Evolutionary conservation across 2,797 vertebrate species (phyloP), one percentile per base, ranked within the genome.

Genomic region (Rachycentron canadum): DNA sequence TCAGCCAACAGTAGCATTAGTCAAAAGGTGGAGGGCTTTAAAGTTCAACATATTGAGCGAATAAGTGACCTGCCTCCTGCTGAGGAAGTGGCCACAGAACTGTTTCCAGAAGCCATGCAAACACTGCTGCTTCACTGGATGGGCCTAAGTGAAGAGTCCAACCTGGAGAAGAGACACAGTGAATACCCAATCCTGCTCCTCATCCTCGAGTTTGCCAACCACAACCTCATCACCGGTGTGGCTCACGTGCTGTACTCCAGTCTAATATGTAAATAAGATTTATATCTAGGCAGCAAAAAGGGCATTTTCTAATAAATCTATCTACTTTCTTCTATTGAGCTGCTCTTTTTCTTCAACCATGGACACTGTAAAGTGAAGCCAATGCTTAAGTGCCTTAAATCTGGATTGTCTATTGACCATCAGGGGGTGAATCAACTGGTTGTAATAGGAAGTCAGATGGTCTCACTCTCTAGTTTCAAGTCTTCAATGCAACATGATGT

Each of bases 181-280:
- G 95, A 96, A 88, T 96, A 93, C 40, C 96, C 96, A 5, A 96
- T 96, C 72, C 81, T 96, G 75, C 94, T 96, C 5, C 95, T 96
- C 1, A 96, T 96, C 52, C 90, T 96, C 0, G 96, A 96, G 81
- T 96, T 96, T 76, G 96, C 95, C 26, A 96, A 96, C 86, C 96
- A 95, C 69, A 96, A 96, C 87, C 95, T 96, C 45, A 96, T 96
- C 58, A 96, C 96, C 1, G 96, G 96, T 5, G 96, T 96, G 63
- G 95, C 96, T 17, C 96, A 96, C 60, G 96, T 96, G 38, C 89
- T 96, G 11, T 96, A 96, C 71, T 96, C 96, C 28, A 96, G 95
- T 78, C 92, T 96, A 3, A 96, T 96, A 84, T 95, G 93, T 79
- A 96, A 95, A 87, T 96, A 91, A 88, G 10, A 21, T 76, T 69